These are phyloP conservation scores for Ariopsis seemanni DNA, from an alignment of 2,113 vertebrate genomes.

Conservation along the genomic window DNA sequence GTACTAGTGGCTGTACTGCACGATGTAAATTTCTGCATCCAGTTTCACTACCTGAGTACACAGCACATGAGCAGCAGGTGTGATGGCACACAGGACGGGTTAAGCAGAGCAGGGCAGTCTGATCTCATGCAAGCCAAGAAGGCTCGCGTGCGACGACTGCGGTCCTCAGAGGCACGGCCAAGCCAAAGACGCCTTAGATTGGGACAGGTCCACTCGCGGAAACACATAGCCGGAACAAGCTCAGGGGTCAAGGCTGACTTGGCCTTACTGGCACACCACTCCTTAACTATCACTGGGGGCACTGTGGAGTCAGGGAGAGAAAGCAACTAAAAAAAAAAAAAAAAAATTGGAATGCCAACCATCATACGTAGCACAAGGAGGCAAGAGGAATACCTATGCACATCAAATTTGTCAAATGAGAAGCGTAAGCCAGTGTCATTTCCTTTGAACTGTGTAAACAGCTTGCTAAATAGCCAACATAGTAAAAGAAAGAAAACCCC, in stretches of 20 bases:
- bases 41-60: constrained; percentile 78
- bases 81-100: constrained; percentile 86
- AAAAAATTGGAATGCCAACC: background rate
- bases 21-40: background rate
- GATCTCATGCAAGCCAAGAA: constrained; percentile 91
- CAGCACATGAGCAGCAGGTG: constrained; percentile 94
- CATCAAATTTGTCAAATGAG: background rate
- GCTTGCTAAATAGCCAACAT: background rate
- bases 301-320: constrained; percentile 63
- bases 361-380: background rate
- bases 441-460: background rate
- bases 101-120: constrained; percentile 88
- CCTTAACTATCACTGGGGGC: constrained; percentile 89
- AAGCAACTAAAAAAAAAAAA: background rate
- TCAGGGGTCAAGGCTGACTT: constrained; percentile 90
- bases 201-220: constrained; percentile 92
- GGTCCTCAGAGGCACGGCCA: constrained; percentile 88
- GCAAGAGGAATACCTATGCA: background rate
- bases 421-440: background rate
- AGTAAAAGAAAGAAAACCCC: too few relatives aligned
- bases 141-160: constrained; percentile 86
- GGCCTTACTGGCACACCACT: constrained; percentile 90
- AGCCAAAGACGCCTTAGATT: constrained; percentile 89
- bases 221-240: constrained; percentile 86
- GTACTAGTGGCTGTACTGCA: background rate